Evolutionary conservation across 2,888 invertebrate species (phyloP).

Genomic region (Rhagonycha lutea): DNA sequence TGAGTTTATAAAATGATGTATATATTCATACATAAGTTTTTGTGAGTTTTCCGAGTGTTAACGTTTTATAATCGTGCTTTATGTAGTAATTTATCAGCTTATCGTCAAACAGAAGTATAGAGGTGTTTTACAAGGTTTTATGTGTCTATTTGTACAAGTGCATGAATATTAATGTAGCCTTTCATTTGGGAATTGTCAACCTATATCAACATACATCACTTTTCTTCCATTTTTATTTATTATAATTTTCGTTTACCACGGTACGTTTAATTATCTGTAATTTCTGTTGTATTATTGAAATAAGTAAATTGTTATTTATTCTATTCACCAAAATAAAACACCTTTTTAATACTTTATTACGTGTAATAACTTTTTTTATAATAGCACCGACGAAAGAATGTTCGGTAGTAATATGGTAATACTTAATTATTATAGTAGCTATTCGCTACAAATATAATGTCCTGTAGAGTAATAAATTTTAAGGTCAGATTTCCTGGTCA

Average conservation of each 20-base stretch:
- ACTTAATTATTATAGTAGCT: background rate
- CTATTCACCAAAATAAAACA: background rate
- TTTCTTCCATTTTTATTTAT: slow-evolving; percentile 10
- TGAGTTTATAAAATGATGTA: background rate
- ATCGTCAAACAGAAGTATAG: slow-evolving; percentile 31
- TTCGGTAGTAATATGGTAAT: background rate
- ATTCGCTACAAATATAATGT: background rate
- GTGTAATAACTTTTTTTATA: background rate
- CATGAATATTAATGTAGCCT: slow-evolving; percentile 44
- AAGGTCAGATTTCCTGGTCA: slow-evolving; percentile 33
- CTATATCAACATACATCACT: slow-evolving; percentile 36
- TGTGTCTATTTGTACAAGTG: slow-evolving; percentile 42
- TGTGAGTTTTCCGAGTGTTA: background rate
- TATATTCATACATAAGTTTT: background rate
- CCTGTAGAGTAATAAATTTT: background rate
- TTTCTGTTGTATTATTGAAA: slow-evolving; percentile 6
- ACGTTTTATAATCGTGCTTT: background rate
- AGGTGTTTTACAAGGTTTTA: slow-evolving; percentile 44
- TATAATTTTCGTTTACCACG: slow-evolving; percentile 6
- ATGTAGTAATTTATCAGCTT: slow-evolving; percentile 7
- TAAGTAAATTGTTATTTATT: background rate
- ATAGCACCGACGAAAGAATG: background rate
- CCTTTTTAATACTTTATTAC: background rate
- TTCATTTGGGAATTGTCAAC: slow-evolving; percentile 41
- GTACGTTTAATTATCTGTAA: slow-evolving; percentile 19